Conservation (phyloP, 2,888 invertebrate genomes). For the Tenthredo livida region DNA sequence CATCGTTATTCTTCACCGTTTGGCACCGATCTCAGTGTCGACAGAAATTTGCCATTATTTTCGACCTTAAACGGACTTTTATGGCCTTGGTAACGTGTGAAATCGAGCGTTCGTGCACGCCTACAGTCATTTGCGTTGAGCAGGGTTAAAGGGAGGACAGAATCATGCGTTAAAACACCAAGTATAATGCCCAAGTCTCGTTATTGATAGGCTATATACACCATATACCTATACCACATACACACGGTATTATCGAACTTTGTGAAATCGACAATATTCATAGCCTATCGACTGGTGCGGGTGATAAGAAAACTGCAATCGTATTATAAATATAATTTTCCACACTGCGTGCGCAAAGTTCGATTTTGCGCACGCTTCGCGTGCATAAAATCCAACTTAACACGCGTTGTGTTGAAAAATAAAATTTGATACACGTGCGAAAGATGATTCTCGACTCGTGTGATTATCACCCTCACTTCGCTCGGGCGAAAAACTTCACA, state of each 20-base stretch:
- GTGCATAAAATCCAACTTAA: no score
- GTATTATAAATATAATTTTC: no score
- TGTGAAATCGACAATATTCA: not conserved
- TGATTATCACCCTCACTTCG: no score
- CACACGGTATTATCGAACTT: not conserved
- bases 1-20: slow-evolving; percentile 46
- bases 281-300: not conserved
- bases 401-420: no score
- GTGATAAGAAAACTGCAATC: no score
- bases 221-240: not conserved
- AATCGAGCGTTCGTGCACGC: slow-evolving; percentile 47
- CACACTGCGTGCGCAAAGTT: no score
- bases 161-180: slow-evolving; percentile 15
- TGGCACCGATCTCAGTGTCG: slow-evolving; percentile 48
- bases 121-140: slow-evolving; percentile 43
- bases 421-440: no score
- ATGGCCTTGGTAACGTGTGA: slow-evolving; percentile 37
- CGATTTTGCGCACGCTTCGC: no score
- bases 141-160: slow-evolving; percentile 1
- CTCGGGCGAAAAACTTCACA: no score
- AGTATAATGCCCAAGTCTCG: not conserved
- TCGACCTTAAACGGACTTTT: slow-evolving; percentile 43
- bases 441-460: no score
- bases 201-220: not conserved
- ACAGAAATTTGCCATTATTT: slow-evolving; percentile 44